Evolutionary conservation across 2,888 invertebrate species (phyloP), one percentile per base, ranked within the genome.

Genomic region (Iselma pallidipennis): DNA sequence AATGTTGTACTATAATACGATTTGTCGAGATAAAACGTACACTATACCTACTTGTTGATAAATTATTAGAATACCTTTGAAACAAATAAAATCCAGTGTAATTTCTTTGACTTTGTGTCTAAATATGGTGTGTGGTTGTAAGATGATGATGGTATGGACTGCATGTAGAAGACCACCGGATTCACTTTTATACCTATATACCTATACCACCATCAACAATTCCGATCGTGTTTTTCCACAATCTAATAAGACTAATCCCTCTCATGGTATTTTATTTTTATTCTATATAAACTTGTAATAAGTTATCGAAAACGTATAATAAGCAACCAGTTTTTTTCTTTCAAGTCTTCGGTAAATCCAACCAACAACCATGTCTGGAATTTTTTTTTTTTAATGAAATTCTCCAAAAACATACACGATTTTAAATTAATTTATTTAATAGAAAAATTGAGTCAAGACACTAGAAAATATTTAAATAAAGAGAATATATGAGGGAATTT

Each of bases 21-120:
- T 42, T 42, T 42, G 42, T 21, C 42, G 10, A 42, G 21, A 21
- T 19, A 42, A 37, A 14, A 19, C 16, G 2, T 42, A 4, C 19
- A 9, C 2, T 29, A 6, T 9, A 21, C 3, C 19, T 42, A n/a
- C n/a, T n/a, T 54, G 59, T 57, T 63, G 57, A 50, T 59, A 59
- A 63, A 57, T 63, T 63, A 57, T 63, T 59, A 59, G 57, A 59
- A 63, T 59, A 37, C 57, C 48, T 14, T 49, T 25, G 33, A 50
- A 63, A 59, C 57, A 59, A 56, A 59, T 59, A 59, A 59, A 63
- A 63, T 59, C 63, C 53, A 49, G 29, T 59, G 61, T 45, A 49
- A 58, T 62, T 58, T 55, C 49, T 50, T 45, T 29, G 25, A 19
- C 4, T 42, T 42, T 59, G 50, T 52, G 53, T 33, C 59, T 63